Percentiles rank a stretch among this genome's conserved stretches.
Evolutionary conservation across 2,888 invertebrate genomes (phyloP).

Genomic region (Neuroscelio doddi): DNA sequence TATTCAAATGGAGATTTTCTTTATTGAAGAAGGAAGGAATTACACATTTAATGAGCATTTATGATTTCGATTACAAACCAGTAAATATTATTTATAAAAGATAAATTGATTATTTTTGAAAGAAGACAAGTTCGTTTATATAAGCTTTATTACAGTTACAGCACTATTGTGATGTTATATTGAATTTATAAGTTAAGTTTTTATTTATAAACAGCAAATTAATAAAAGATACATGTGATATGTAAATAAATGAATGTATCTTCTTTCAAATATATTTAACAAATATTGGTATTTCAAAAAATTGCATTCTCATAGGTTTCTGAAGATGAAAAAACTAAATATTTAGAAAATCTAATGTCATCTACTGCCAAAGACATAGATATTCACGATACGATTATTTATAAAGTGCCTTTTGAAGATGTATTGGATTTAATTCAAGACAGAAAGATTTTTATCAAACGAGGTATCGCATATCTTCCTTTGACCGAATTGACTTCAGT

Average conservation of each 20-base stretch:
- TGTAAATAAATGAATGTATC: neutral
- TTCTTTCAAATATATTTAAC: neutral
- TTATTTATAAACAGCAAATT: neutral
- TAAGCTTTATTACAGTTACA: too few species aligned
- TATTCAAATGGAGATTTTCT: constrained; percentile 88
- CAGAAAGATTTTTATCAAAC: constrained; percentile 84
- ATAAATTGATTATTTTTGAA: constrained; percentile 6
- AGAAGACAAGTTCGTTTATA: too few species aligned
- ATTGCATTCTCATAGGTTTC: constrained; percentile 73
- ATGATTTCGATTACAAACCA: constrained; percentile 74
- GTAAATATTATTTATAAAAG: constrained; percentile 7
- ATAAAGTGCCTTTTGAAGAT: constrained; percentile 89
- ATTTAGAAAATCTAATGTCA: constrained; percentile 69
- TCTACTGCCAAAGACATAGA: constrained; percentile 73
- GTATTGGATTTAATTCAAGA: constrained; percentile 87
- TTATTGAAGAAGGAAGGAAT: constrained; percentile 78
- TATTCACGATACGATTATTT: constrained; percentile 80
- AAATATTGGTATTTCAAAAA: neutral
- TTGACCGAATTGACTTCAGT: constrained; percentile 88
- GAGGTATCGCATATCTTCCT: constrained; percentile 91
- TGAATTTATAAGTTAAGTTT: neutral
- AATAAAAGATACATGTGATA: neutral
- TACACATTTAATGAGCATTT: constrained; percentile 78
- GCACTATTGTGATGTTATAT: neutral
- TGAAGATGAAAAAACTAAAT: constrained; percentile 78